Percentiles rank a stretch among this genome's conserved stretches.
phyloP scores from a whole-genome alignment of 2,113 vertebrate genomes.

The Percopsis transmontana region DNA sequence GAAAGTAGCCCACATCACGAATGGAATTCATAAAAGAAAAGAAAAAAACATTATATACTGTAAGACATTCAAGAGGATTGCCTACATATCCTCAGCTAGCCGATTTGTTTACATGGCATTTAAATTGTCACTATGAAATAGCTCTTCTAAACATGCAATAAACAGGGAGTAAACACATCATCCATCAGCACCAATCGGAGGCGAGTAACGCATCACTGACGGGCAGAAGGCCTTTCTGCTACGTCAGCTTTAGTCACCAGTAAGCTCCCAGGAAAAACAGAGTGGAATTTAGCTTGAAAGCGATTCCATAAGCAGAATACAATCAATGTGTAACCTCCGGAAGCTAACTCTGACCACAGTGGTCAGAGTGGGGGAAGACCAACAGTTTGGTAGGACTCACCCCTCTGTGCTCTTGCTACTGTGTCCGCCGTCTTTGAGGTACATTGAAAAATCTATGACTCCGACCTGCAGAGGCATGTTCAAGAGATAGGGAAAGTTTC shows the following conservation, averaged over 20 bases:
- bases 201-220: no score
- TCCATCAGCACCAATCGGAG: no score
- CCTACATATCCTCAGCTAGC: background rate
- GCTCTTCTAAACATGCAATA: no score
- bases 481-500: background rate
- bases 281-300: background rate
- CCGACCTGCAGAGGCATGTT: constrained; percentile 84
- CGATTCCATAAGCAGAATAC: background rate
- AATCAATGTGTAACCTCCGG: no score
- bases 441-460: constrained; percentile 99
- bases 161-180: no score
- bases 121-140: background rate
- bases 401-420: constrained; percentile 94
- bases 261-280: background rate
- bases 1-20: background rate
- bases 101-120: background rate
- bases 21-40: background rate
- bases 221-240: no score
- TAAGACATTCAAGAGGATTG: background rate
- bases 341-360: no score
- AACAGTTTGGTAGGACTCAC: constrained; percentile 72
- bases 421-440: constrained; percentile 93
- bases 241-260: no score
- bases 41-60: background rate
- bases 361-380: background rate